Evolutionary conservation across 2,888 invertebrate species (phyloP).

Genomic region (Deroplatys truncata): DNA sequence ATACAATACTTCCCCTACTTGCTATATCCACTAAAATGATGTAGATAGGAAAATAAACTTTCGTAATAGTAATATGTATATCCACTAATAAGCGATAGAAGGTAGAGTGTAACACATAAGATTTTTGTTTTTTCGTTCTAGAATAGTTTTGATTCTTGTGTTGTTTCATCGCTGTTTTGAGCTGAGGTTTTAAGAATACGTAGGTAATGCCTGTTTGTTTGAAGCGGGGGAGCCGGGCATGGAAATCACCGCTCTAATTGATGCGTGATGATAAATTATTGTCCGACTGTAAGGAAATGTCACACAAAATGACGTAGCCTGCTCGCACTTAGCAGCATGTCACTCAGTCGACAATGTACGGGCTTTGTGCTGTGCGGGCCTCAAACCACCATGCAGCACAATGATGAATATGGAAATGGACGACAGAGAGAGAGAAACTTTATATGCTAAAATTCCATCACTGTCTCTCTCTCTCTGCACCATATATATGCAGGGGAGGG

Average conservation of each 20-base stretch:
- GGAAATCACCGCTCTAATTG: not conserved
- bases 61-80: too few species aligned
- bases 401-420: constrained; percentile 18
- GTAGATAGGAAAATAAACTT: too few species aligned
- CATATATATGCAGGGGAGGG: not conserved
- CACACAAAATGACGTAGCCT: not conserved
- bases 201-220: too few species aligned
- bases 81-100: too few species aligned
- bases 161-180: too few species aligned
- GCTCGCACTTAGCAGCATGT: not conserved
- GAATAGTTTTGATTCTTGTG: too few species aligned
- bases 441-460: constrained; percentile 19
- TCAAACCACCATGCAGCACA: not conserved
- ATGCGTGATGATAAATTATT: not conserved
- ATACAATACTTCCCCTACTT: too few species aligned
- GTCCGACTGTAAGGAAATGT: not conserved
- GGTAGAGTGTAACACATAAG: too few species aligned
- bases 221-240: not conserved
- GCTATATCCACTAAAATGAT: too few species aligned
- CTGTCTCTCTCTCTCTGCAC: not conserved
- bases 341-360: not conserved
- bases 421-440: constrained; percentile 8
- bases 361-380: constrained; percentile 7
- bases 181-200: too few species aligned
- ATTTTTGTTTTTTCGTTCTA: too few species aligned